A percentile compares a stretch with the other conserved stretches of the same genome.
Conservation (phyloP, 2,797 vertebrate species). For the Miichthys miiuy region DNA sequence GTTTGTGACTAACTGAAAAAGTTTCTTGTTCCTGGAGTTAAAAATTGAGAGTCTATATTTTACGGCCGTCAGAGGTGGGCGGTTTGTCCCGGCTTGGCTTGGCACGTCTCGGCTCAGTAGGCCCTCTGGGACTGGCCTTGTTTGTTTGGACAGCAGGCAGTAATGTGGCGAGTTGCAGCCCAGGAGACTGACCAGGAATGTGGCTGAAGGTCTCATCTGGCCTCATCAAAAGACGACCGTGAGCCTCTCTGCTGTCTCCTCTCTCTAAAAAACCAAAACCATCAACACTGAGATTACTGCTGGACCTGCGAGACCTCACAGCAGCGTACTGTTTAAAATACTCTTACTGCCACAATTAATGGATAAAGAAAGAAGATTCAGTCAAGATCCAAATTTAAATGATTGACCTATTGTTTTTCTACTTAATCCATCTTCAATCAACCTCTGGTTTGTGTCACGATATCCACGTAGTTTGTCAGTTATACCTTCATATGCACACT, state of each 20-base stretch:
- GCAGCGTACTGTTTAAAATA: neutral
- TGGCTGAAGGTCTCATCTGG: conserved; percentile 70
- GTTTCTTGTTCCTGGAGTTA: conserved; percentile 66
- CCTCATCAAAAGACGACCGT: conserved; percentile 71
- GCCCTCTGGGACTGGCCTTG: conserved; percentile 58
- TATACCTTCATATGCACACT: neutral
- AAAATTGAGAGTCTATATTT: conserved; percentile 80
- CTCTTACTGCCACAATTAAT: neutral
- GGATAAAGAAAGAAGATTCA: neutral
- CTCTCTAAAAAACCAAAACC: conserved; percentile 29
- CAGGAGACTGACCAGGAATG: conserved; percentile 77
- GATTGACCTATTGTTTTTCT: neutral
- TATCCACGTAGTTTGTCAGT: neutral
- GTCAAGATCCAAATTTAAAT: neutral
- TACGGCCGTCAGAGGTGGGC: conserved; percentile 54
- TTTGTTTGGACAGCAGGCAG: conserved; percentile 83
- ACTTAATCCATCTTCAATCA: neutral
- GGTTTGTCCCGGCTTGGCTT: conserved; percentile 58
- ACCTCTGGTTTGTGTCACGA: neutral
- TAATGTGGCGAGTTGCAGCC: conserved; percentile 79
- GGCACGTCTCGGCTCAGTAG: conserved; percentile 43
- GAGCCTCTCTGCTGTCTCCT: conserved; percentile 37
- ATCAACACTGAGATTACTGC: conserved; percentile 37
- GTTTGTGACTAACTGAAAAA: conserved; percentile 44
- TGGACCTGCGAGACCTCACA: conserved; percentile 42